Evolutionary conservation across 2,888 invertebrate genomes (phyloP), one percentile per base, ranked within the genome.

Genomic region (Aproaerema taeniolella): DNA sequence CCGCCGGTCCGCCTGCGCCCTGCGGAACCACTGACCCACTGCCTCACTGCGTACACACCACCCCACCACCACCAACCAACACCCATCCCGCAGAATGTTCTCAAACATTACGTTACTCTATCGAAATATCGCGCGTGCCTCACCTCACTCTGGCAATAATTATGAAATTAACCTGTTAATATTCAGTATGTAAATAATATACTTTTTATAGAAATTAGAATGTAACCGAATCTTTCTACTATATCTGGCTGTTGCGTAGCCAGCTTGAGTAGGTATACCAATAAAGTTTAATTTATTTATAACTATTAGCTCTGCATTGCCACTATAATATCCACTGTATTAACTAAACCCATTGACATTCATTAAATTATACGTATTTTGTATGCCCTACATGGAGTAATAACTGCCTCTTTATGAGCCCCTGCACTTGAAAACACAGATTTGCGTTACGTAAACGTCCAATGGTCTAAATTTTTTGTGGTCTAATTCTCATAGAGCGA

Each of bases 21-120:
- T 76, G 76, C 70, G 76, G 75, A 72, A 77, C 80, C 74, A 78
- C 74, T 83, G 85, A 85, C 85, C 85, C 81, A 83, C 71, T 83
- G 83, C 72, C 82, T 72, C 68, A 69, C 63, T 67, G 66, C 61
- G 50, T 51, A 51, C 57, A 50, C 52, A 52, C 43, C 32, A 36
- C 37, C 36, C 25, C 35, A 31, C 35, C 35, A 40, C 40, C 42
- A 39, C 46, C 54, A 57, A 11, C 30, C 13, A 13, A 69, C 75
- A 67, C 17, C 7, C 36, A 42, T 38, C 55, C 58, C 58, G 55
- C 56, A 55, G 59, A 64, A 60, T 50, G 57, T 68, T 70, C 63
- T 55, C 56, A 57, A 63, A 58, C 52, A 57, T 68, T 69, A 57
- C 68, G 64, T 61, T 66, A 68, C 24, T 41, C 39, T 43, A 50